Conservation (phyloP, 2,888 invertebrate genomes). For the Orthosia gothica region DNA sequence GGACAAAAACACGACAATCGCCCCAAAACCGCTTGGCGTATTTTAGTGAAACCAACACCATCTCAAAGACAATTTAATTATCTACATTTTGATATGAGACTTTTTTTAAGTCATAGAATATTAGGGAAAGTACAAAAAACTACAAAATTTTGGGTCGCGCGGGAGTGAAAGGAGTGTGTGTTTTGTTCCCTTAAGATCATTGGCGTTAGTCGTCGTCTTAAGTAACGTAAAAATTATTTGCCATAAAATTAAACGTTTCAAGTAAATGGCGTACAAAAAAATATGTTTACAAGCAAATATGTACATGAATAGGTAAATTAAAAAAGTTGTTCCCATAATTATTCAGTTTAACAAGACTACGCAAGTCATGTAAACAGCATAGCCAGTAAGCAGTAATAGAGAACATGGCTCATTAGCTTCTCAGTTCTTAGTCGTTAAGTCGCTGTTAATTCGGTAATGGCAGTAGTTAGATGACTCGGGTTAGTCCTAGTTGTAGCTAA, state of each 20-base stretch:
- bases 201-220: no score
- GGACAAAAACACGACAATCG: no score
- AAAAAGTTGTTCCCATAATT: conserved; percentile 24
- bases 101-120: no score
- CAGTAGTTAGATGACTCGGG: conserved; percentile 35
- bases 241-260: conserved; percentile 2
- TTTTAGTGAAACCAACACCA: no score
- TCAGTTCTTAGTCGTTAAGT: conserved; percentile 33
- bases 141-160: no score
- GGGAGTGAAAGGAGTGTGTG: no score
- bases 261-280: background rate
- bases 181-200: no score
- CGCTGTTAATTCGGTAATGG: conserved; percentile 61
- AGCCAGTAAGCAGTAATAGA: background rate
- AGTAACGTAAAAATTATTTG: no score
- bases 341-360: conserved; percentile 24
- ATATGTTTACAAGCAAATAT: background rate
- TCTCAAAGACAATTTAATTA: no score
- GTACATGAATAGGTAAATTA: background rate
- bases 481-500: conserved; percentile 27
- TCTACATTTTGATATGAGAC: no score
- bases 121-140: no score
- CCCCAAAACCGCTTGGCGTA: no score
- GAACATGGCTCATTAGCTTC: conserved; percentile 43
- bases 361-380: conserved; percentile 20